These are phyloP conservation scores for Prorops nasuta DNA, from an alignment of 1,140 invertebrate genomes.

Conservation along the genomic window DNA sequence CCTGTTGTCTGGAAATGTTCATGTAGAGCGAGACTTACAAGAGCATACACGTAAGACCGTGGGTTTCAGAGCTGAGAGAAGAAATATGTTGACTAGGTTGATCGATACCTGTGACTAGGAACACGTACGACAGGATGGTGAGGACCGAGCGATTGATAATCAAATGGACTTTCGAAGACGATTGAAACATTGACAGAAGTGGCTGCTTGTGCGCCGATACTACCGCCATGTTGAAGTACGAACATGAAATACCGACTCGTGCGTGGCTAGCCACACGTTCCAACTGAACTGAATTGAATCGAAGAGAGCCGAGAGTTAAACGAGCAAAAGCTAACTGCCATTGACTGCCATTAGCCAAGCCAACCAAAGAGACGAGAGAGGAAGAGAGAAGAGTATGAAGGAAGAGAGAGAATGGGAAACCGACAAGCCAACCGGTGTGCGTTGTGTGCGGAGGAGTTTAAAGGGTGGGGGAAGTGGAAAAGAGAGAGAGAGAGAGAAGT, in stretches of 20 bases:
- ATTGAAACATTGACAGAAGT: not conserved
- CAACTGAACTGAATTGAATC: not conserved
- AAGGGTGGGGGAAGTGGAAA: not conserved
- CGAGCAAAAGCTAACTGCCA: too few species aligned
- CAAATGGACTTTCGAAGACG: not conserved
- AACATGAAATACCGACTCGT: not conserved
- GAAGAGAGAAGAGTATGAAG: too few species aligned
- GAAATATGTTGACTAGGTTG: not conserved
- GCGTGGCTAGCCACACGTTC: not conserved
- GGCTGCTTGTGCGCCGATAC: not conserved
- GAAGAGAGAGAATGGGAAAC: too few species aligned
- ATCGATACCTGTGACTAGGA: constrained; percentile 26
- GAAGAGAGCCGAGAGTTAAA: not conserved
- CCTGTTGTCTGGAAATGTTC: constrained; percentile 11
- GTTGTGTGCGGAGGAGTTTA: not conserved
- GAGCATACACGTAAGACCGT: not conserved
- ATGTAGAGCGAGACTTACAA: not conserved
- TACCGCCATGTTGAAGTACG: not conserved
- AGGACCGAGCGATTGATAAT: constrained; percentile 8
- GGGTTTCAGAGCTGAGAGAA: too few species aligned
- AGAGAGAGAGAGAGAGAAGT: too few species aligned
- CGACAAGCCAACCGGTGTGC: too few species aligned
- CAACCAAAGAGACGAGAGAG: too few species aligned
- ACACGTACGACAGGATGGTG: constrained; percentile 8
- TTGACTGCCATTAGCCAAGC: too few species aligned